phyloP scores from a whole-genome alignment of 2,113 vertebrate genomes.

The Nymphicus hollandicus region DNA sequence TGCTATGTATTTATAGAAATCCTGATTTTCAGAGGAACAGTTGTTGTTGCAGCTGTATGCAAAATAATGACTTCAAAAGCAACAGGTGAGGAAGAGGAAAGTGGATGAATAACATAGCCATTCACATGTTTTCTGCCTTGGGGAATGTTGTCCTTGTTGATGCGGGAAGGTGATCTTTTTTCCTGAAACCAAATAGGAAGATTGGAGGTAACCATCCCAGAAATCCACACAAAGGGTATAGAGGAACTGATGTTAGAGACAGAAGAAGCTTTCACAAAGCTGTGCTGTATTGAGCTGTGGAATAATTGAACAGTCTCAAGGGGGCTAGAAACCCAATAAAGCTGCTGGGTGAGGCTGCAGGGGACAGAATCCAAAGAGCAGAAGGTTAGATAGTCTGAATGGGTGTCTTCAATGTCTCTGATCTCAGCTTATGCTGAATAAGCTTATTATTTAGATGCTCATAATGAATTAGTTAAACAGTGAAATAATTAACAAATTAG shows the following conservation, averaged over 20 bases:
- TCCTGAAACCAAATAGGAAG: neutral
- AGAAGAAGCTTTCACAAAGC: neutral
- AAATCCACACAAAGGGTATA: neutral
- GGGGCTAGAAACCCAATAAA: neutral
- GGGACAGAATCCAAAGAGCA: neutral
- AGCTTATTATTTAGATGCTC: conserved; percentile 11
- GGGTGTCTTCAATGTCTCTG: neutral
- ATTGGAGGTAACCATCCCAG: neutral
- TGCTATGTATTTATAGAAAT: neutral
- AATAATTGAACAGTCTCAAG: neutral
- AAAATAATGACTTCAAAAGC: neutral
- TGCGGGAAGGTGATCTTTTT: neutral
- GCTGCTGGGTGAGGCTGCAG: neutral
- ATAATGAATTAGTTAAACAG: conserved; percentile 20
- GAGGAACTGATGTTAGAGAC: neutral
- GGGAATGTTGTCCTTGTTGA: neutral
- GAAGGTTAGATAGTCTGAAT: neutral
- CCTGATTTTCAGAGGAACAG: neutral
- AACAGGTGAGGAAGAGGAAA: neutral
- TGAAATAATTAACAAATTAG: conserved; percentile 39
- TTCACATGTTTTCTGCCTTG: neutral
- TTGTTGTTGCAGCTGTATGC: neutral
- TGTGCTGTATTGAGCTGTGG: neutral
- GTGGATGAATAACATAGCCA: neutral
- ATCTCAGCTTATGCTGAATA: neutral